Conservation (phyloP, 2,113 vertebrate species). For the Melanerpes aurifrons region DNA sequence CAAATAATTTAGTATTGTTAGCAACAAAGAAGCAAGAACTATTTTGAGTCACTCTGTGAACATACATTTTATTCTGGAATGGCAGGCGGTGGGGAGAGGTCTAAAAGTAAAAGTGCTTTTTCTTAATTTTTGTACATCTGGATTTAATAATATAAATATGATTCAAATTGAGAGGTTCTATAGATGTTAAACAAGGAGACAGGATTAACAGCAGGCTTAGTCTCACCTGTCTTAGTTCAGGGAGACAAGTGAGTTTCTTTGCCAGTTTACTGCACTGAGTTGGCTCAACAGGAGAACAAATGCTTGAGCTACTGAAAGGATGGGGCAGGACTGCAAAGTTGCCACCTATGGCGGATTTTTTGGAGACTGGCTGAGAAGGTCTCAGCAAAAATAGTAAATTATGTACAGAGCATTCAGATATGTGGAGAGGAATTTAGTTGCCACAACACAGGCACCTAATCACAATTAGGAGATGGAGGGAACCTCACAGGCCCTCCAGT, state of each 20-base stretch:
- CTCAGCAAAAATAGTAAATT: conserved; percentile 4
- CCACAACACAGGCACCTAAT: not conserved
- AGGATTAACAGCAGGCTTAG: not conserved
- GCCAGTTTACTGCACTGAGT: not conserved
- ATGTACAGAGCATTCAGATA: not conserved
- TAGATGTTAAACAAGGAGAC: not conserved
- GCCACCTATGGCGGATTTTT: not conserved
- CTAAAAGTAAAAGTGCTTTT: not conserved
- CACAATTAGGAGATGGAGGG: not conserved
- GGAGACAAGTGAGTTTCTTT: not conserved
- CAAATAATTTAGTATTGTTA: not conserved
- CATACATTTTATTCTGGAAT: not conserved
- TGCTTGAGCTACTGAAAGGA: not conserved
- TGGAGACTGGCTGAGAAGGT: not conserved
- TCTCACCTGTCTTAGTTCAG: not conserved
- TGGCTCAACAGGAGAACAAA: conserved; percentile 6
- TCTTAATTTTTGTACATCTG: not conserved
- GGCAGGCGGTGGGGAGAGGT: not conserved
- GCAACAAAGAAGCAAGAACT: not conserved
- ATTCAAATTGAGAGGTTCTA: not conserved
- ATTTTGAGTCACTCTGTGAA: not conserved
- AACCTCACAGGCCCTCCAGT: not conserved
- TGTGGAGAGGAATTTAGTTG: not conserved
- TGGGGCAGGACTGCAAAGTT: not conserved
- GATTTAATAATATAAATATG: not conserved